Percentiles rank a stretch among this genome's conserved stretches.
These are phyloP conservation scores for Eupithecia inturbata DNA, from an alignment of 2,888 invertebrate genomes.

Conservation along the genomic window DNA sequence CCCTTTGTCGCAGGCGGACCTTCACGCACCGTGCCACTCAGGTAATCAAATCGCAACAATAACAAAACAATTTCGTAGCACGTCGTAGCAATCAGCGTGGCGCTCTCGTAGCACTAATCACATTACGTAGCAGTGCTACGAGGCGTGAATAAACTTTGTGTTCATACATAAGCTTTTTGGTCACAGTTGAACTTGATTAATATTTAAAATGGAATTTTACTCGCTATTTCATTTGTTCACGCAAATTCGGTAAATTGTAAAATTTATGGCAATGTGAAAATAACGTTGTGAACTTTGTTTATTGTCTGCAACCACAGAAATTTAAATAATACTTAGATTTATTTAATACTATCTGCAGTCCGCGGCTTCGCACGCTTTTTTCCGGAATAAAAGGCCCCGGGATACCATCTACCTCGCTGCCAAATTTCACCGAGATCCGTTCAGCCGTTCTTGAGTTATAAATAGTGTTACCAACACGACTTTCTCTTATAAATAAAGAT, in stretches of 20 bases:
- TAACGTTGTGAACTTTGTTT: slow-evolving; percentile 5
- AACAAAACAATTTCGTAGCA: slow-evolving; percentile 32
- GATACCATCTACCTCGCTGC: too few relatives aligned
- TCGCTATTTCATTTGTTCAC: not conserved
- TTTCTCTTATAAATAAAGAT: too few relatives aligned
- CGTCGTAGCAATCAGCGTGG: slow-evolving; percentile 47
- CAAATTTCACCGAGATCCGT: too few relatives aligned
- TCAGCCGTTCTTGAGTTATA: too few relatives aligned
- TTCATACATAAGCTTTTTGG: not conserved
- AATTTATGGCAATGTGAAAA: not conserved
- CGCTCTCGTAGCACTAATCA: slow-evolving; percentile 45
- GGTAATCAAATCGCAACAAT: not conserved
- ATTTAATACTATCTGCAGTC: too few relatives aligned
- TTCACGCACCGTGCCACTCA: not conserved
- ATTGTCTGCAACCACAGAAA: not conserved
- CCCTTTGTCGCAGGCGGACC: not conserved
- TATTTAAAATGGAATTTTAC: not conserved
- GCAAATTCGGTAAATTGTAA: not conserved
- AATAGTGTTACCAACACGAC: too few relatives aligned
- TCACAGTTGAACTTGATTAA: not conserved
- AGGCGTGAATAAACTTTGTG: not conserved
- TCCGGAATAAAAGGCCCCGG: too few relatives aligned
- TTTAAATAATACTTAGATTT: too few relatives aligned
- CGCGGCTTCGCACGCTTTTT: too few relatives aligned
- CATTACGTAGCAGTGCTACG: slow-evolving; percentile 42